phyloP scores from a whole-genome alignment of 2,888 invertebrate species.

The Lasioglossum vierecki region DNA sequence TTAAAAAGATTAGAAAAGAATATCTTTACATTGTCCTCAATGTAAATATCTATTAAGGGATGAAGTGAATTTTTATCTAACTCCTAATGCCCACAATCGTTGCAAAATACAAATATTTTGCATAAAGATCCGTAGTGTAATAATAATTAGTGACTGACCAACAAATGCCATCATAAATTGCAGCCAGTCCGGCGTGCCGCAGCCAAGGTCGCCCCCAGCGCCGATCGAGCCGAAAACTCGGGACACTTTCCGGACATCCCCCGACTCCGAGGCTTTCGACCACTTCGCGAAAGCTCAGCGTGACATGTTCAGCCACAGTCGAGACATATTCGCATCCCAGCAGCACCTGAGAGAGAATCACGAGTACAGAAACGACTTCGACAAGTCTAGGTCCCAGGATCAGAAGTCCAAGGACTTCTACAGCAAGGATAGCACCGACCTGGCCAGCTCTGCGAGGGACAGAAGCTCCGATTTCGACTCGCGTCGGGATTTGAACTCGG shows the following conservation, averaged over 20 bases:
- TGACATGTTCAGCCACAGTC: conserved; percentile 82
- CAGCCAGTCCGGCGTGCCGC: conserved; percentile 85
- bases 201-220: conserved; percentile 88
- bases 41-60: too few relatives aligned
- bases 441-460: conserved; percentile 75
- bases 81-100: too few relatives aligned
- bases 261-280: conserved; percentile 81
- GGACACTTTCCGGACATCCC: conserved; percentile 78
- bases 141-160: background rate
- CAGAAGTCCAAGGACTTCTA: conserved; percentile 77
- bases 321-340: conserved; percentile 80
- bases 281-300: conserved; percentile 81
- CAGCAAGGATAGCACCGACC: conserved; percentile 79
- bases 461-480: conserved; percentile 80
- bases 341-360: conserved; percentile 79
- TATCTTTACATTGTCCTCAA: too few relatives aligned
- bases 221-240: conserved; percentile 87
- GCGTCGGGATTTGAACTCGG: conserved; percentile 79
- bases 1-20: too few relatives aligned
- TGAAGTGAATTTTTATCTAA: too few relatives aligned
- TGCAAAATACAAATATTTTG: too few relatives aligned
- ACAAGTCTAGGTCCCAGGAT: conserved; percentile 69
- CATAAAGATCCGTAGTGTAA: too few relatives aligned
- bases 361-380: conserved; percentile 75
- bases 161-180: background rate